Percentiles rank a stretch among this genome's conserved stretches.
These are phyloP conservation scores for Acropternis orthonyx DNA, from an alignment of 2,797 vertebrate species.

Conservation along the genomic window DNA sequence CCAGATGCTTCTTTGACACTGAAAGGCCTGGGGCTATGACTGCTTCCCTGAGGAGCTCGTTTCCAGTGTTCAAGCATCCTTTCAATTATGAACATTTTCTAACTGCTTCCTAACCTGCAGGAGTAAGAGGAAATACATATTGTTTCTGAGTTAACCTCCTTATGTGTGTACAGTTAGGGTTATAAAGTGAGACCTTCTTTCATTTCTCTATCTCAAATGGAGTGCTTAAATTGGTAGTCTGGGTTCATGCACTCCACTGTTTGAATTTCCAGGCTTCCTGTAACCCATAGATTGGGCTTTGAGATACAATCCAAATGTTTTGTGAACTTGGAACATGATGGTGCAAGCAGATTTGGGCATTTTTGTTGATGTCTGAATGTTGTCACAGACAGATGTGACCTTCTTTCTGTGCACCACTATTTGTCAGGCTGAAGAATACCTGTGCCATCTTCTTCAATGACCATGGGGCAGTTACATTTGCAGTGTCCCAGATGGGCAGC, in stretches of 20 bases:
- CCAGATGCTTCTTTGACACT: background rate
- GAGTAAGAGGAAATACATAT: background rate
- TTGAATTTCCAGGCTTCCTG: background rate
- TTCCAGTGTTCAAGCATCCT: background rate
- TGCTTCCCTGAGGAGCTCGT: background rate
- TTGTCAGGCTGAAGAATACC: background rate
- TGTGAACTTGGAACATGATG: background rate
- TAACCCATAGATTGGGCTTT: background rate
- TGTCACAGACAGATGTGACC: fast-evolving
- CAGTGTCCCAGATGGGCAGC: background rate
- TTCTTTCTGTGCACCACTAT: background rate
- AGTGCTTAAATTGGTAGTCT: background rate
- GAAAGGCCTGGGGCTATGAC: background rate
- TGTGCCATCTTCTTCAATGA: background rate
- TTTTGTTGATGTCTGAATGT: background rate
- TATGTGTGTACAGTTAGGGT: background rate
- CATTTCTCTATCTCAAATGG: background rate
- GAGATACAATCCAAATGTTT: background rate
- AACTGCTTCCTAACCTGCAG: background rate
- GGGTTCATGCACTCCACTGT: background rate
- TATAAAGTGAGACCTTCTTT: background rate
- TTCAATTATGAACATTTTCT: background rate
- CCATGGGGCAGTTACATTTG: background rate
- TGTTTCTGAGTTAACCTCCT: background rate
- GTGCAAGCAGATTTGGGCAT: background rate